Evolutionary conservation across 2,113 vertebrate species (phyloP).

Genomic region (Centropus unirufus): DNA sequence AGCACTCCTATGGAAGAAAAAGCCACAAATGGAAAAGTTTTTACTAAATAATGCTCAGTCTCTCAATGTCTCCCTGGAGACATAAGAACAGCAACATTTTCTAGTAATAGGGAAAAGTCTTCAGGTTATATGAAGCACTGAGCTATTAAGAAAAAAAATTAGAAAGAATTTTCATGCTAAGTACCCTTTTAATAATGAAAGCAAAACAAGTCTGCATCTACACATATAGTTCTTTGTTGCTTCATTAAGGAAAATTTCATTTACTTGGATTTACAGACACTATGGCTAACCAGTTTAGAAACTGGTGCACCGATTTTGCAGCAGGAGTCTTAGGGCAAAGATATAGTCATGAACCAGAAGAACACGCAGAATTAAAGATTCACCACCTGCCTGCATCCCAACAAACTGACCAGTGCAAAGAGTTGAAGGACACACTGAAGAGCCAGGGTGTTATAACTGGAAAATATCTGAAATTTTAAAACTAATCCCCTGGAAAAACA

Average conservation of each 20-base stretch:
- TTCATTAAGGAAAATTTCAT: slow-evolving; percentile 21
- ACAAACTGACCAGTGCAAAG: background rate
- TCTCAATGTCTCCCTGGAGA: background rate
- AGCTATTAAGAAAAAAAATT: background rate
- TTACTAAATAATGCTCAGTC: background rate
- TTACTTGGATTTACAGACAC: slow-evolving; percentile 25
- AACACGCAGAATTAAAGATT: background rate
- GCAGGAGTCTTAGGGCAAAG: background rate
- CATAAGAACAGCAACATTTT: background rate
- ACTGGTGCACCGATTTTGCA: rapidly evolving
- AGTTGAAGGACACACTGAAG: background rate
- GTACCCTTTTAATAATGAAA: slow-evolving; percentile 45
- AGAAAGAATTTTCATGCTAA: slow-evolving; percentile 15
- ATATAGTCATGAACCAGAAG: background rate
- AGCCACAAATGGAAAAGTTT: background rate
- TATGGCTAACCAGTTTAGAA: background rate
- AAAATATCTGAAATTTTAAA: background rate
- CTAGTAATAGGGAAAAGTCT: background rate
- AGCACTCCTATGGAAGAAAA: background rate
- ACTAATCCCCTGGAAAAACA: background rate
- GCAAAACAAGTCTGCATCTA: background rate
- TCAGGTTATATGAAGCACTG: background rate
- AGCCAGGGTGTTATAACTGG: background rate
- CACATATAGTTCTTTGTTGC: background rate
- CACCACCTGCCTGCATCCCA: background rate